Base-by-base conservation (phyloP, 2,888 invertebrate genomes). In the Tubulanus polymorphus region DNA sequence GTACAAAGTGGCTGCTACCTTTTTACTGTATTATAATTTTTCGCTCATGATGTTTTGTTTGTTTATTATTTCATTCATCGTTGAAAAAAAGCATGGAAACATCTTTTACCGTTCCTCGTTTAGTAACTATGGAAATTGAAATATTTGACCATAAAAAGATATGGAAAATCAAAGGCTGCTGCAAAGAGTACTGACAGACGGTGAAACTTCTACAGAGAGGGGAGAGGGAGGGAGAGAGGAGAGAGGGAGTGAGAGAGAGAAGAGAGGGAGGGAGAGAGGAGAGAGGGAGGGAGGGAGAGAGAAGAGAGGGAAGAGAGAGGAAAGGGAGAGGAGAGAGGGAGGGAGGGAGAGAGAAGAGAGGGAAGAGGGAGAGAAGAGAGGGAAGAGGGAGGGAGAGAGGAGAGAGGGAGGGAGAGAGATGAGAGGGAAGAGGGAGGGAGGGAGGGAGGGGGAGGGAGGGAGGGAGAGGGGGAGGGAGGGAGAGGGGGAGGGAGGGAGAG, bases 231-330 rank as follows among this genome's bases (percentile, higher is more conserved):
- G 45, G 29, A 37, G 47, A 45, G 25, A 47, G 37, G n/a, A 54
- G 56, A n/a, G 55, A 55, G 55, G 28, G 61, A 58, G 53, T 53
- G 53, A 50, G 63, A 56, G 48, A 60, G 56, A 50, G 59, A 47
- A 54, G 59, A 48, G 51, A 59, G 51, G 27, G 65, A 3, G 65
- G 62, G 41, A 55, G 61, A 26, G 41, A 56, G 12, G 57, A 54
- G 15, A 54, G 35, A 47, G 10, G 8, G 18, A 37, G 37, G 26
- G 37, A 54, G 25, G 15, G 26, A 20, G 35, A 35, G 26, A 6
- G 25, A 2, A 52, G 51, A 28, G 48, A 57, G 45, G 59, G 57
- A 20, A 50, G 60, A 54, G 51, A 51, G 8, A 30, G 45, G 53
- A 46, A 45, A 30, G 28, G 23, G 15, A n/a, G 50, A 51, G 55